Conservation (phyloP, 2,888 invertebrate genomes). For the Acholoe squamosa region DNA sequence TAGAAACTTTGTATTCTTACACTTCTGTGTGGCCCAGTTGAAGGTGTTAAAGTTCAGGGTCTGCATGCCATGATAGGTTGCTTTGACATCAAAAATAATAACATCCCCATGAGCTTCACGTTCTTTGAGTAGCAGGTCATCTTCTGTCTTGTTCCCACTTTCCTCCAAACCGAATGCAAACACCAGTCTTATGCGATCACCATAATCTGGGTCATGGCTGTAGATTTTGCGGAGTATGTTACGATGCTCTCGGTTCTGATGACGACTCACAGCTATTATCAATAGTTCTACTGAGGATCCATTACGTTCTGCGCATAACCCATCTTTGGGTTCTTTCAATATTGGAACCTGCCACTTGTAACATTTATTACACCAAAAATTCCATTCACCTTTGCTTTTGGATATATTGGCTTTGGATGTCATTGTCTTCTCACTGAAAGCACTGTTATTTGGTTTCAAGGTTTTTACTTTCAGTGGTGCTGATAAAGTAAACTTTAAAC, state of each 20-base stretch:
- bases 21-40: background rate
- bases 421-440: too few species aligned
- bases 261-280: slow-evolving; percentile 27
- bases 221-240: background rate
- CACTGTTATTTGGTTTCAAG: too few species aligned
- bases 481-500: too few species aligned
- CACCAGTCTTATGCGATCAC: background rate
- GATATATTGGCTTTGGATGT: too few species aligned
- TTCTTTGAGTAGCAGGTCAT: background rate
- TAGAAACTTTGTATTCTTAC: background rate
- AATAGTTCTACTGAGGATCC: background rate
- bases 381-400: too few species aligned
- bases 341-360: background rate
- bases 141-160: slow-evolving; percentile 10
- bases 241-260: background rate
- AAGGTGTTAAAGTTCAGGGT: background rate
- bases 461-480: too few species aligned
- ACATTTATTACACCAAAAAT: background rate
- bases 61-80: background rate
- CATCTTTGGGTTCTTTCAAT: background rate
- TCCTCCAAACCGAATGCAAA: background rate
- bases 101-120: background rate
- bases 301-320: background rate
- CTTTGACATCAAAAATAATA: background rate
- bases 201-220: background rate